Evolutionary conservation across 2,888 invertebrate species (phyloP).

Genomic region (Hyppa rectilinea): DNA sequence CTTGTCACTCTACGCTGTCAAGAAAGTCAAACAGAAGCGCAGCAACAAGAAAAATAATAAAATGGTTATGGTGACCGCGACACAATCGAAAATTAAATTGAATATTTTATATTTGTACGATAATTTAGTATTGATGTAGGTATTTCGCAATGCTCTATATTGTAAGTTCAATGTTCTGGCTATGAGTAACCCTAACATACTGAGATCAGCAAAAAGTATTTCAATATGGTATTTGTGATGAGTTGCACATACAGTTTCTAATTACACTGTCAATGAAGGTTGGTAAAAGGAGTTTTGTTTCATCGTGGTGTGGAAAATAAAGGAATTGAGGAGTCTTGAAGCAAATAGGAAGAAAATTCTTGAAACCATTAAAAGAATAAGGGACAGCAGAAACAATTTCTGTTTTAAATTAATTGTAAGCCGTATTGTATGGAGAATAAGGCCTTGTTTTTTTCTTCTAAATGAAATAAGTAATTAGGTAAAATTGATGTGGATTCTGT

Average conservation of each 20-base stretch:
- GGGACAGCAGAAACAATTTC: background rate
- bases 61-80: constrained; percentile 42
- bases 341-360: background rate
- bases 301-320: background rate
- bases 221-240: constrained; percentile 14
- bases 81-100: constrained; percentile 38
- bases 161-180: constrained; percentile 36
- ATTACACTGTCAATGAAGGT: constrained; percentile 19
- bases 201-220: constrained; percentile 43
- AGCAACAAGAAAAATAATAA: constrained; percentile 37
- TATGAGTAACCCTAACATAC: constrained; percentile 31
- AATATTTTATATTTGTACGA: constrained; percentile 28
- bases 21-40: constrained; percentile 9
- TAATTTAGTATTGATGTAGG: constrained; percentile 11
- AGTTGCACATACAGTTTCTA: constrained; percentile 26
- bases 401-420: background rate
- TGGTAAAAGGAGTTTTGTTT: constrained; percentile 14
- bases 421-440: background rate
- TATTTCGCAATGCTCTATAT: constrained; percentile 33
- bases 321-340: background rate
- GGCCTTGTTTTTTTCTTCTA: background rate
- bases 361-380: background rate
- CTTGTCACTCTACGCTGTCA: constrained; percentile 43
- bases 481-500: background rate
- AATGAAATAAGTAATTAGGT: background rate